Evolutionary conservation across 2,113 vertebrate species (phyloP).

Genomic region (Desmodus rotundus): DNA sequence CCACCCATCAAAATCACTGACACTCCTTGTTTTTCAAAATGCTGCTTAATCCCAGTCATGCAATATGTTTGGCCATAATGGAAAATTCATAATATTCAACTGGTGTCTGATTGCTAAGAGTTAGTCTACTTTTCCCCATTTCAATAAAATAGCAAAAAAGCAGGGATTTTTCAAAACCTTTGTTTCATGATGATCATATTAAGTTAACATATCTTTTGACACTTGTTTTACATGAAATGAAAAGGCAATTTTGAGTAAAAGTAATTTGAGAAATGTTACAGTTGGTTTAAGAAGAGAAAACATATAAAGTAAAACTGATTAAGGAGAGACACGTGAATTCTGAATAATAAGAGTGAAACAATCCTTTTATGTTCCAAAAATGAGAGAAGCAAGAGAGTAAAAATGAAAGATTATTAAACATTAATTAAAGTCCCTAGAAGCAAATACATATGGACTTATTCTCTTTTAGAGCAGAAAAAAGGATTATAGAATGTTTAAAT

Average conservation of each 20-base stretch:
- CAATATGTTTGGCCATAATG: background rate
- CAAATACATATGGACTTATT: background rate
- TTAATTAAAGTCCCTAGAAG: background rate
- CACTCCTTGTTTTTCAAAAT: background rate
- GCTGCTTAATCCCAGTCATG: background rate
- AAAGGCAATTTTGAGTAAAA: background rate
- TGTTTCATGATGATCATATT: background rate
- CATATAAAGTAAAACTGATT: background rate
- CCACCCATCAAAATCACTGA: background rate
- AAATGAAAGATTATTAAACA: background rate
- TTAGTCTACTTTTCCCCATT: background rate
- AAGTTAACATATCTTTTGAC: background rate
- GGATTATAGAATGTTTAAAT: background rate
- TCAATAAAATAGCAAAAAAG: background rate
- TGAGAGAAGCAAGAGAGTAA: background rate
- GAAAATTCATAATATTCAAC: background rate
- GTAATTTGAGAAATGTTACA: background rate
- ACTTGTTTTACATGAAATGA: background rate
- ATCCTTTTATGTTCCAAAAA: background rate
- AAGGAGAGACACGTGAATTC: background rate
- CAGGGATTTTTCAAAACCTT: background rate
- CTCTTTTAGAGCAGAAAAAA: background rate
- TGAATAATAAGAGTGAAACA: background rate
- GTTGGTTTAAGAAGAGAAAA: background rate
- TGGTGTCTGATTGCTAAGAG: background rate